A percentile compares a stretch with the other conserved stretches of the same genome.
Evolutionary conservation across 1,140 invertebrate genomes (phyloP).

Genomic region (Brachionus koreanus): DNA sequence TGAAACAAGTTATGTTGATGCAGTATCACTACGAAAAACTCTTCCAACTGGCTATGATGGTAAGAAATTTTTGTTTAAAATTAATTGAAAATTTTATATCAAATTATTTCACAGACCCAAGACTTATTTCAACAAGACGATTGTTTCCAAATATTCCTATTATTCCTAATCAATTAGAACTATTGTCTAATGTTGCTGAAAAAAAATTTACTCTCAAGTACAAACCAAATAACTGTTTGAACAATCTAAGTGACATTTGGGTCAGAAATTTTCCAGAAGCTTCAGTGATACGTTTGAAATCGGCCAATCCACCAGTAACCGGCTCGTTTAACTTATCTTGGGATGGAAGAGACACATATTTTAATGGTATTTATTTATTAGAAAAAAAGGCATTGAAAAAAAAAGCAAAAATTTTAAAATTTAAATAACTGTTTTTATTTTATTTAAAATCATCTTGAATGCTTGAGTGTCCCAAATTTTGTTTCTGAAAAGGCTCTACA

Average conservation of each 20-base stretch:
- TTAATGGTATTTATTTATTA: background rate
- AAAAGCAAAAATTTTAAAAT: too few relatives aligned
- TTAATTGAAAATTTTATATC: too few relatives aligned
- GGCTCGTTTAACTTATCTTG: conserved; percentile 6
- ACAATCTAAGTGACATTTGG: background rate
- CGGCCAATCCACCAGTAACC: background rate
- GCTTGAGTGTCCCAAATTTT: too few relatives aligned
- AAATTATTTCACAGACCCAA: background rate
- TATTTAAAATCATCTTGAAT: too few relatives aligned
- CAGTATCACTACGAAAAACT: background rate
- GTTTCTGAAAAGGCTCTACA: too few relatives aligned
- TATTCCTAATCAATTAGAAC: background rate
- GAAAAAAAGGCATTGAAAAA: too few relatives aligned
- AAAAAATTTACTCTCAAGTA: background rate
- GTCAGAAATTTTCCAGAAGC: background rate
- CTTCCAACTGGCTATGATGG: background rate
- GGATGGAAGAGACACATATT: background rate
- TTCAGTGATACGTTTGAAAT: background rate
- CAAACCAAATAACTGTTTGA: background rate
- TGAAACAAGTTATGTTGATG: conserved; percentile 6
- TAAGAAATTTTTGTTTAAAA: too few relatives aligned
- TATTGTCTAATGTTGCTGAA: background rate
- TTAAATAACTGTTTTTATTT: background rate
- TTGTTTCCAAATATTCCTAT: background rate
- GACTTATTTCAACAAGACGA: background rate